Evolutionary conservation across 2,113 vertebrate genomes (phyloP).

Genomic region (Hystrix brachyura): DNA sequence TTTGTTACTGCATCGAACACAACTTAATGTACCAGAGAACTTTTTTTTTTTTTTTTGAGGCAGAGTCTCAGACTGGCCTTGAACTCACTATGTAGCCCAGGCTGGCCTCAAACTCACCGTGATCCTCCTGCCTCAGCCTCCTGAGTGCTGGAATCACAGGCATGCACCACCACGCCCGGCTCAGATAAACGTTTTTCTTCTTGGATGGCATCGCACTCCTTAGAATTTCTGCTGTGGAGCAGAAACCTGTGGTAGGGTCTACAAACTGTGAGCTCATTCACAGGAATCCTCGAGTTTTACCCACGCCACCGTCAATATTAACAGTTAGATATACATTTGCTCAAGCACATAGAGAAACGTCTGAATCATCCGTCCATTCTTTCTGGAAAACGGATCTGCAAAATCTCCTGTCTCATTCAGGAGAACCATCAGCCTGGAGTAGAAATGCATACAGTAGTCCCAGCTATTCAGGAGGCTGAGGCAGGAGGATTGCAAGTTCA

Average conservation of each 20-base stretch:
- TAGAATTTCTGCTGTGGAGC: neutral
- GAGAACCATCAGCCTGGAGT: neutral
- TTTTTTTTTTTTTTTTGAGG: neutral
- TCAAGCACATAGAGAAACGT: neutral
- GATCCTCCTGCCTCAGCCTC: neutral
- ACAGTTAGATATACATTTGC: neutral
- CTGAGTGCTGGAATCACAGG: neutral
- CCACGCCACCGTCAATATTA: neutral
- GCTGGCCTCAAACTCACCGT: neutral
- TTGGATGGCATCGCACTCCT: neutral
- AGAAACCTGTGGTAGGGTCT: neutral
- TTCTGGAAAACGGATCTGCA: neutral
- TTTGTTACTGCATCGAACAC: fast-evolving
- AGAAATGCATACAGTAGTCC: neutral
- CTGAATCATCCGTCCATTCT: neutral
- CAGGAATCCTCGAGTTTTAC: neutral
- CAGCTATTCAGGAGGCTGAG: neutral
- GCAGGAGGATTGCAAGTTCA: neutral
- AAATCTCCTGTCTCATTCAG: neutral
- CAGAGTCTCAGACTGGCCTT: neutral
- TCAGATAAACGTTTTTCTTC: neutral
- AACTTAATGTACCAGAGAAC: too few species aligned
- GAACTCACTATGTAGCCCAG: neutral
- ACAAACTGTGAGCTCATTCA: neutral
- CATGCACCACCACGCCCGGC: neutral